Percentiles rank a stretch among this genome's conserved stretches.
Conservation (phyloP, 2,113 vertebrate genomes). For the Todiramphus chloris region DNA sequence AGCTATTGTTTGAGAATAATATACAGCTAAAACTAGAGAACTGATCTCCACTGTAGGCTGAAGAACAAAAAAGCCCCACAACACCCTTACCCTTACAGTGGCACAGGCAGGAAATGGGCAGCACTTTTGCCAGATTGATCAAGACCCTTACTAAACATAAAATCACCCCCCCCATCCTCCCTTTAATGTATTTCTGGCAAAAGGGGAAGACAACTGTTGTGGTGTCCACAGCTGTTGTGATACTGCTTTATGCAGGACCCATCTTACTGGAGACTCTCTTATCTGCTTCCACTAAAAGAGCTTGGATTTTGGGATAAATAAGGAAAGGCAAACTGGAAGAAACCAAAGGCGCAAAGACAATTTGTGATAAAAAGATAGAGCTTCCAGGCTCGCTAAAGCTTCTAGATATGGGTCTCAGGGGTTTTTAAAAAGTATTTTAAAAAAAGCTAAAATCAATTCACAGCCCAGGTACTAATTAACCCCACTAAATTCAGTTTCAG, state of each 20-base stretch:
- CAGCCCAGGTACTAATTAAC: background rate
- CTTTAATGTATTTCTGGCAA: background rate
- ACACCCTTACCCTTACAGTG: background rate
- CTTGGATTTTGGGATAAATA: background rate
- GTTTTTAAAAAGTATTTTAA: background rate
- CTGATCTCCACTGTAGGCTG: background rate
- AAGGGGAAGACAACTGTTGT: background rate
- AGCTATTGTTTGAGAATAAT: background rate
- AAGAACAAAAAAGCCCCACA: background rate
- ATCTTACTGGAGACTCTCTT: background rate
- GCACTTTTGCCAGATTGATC: background rate
- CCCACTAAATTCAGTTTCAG: background rate
- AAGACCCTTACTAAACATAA: background rate
- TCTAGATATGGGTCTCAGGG: rapidly evolving
- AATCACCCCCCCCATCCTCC: background rate
- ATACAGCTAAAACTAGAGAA: background rate
- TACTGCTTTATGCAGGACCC: background rate
- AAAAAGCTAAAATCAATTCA: background rate
- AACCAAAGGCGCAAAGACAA: background rate
- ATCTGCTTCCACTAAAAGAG: background rate
- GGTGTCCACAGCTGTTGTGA: background rate
- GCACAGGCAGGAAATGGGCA: background rate
- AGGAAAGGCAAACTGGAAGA: background rate
- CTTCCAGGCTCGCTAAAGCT: background rate
- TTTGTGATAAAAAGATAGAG: background rate